These are phyloP conservation scores for Nemoura dubitans DNA, from an alignment of 2,888 invertebrate species.

Conservation along the genomic window DNA sequence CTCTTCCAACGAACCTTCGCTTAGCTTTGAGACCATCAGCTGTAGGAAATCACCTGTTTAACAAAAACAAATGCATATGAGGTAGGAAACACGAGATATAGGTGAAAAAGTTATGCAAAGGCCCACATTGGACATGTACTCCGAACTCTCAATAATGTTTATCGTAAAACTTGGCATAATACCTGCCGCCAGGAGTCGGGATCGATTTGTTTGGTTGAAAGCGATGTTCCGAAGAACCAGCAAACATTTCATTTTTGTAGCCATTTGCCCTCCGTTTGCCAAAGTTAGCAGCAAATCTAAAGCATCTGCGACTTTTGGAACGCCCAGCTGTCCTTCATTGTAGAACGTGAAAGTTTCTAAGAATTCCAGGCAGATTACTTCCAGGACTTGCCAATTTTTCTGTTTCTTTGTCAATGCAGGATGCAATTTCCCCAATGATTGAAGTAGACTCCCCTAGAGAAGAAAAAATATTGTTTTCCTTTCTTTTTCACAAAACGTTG, in stretches of 20 bases:
- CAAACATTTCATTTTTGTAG: conserved; percentile 60
- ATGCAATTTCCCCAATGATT: conserved; percentile 62
- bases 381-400: conserved; percentile 65
- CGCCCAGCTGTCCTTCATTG: conserved; percentile 65
- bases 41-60: conserved; percentile 64
- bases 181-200: conserved; percentile 65
- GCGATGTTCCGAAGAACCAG: conserved; percentile 66
- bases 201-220: conserved; percentile 65
- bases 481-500: conserved; percentile 1
- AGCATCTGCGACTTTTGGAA: conserved; percentile 62
- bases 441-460: conserved; percentile 62
- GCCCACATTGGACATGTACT: too few relatives aligned
- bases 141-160: too few relatives aligned
- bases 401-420: conserved; percentile 64
- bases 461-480: conserved; percentile 13
- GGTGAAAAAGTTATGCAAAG: too few relatives aligned
- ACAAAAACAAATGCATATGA: conserved; percentile 36
- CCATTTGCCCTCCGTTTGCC: background rate
- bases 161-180: too few relatives aligned
- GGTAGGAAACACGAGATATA: too few relatives aligned
- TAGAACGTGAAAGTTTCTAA: conserved; percentile 63
- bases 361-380: conserved; percentile 65
- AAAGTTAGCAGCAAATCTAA: conserved; percentile 57
- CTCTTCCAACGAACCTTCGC: conserved; percentile 60
- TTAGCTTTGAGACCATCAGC: conserved; percentile 61